Conservation (phyloP, 2,797 vertebrate genomes). For the Glossophaga mutica region DNA sequence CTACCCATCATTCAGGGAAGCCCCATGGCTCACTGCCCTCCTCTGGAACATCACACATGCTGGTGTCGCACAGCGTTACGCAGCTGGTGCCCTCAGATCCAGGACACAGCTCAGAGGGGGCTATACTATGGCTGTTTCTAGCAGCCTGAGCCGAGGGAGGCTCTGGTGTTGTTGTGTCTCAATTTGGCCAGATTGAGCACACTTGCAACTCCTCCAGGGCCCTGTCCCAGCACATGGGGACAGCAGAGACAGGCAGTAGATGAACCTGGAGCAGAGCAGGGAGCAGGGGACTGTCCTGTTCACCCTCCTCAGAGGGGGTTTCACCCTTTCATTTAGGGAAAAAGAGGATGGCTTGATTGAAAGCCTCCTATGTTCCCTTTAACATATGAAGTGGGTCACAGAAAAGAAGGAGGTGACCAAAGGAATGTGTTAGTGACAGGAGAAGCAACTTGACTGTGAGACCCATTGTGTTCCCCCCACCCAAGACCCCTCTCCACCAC, state of each 20-base stretch:
- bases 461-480: too few species aligned
- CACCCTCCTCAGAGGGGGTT: not conserved
- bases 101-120: not conserved
- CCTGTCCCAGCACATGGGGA: not conserved
- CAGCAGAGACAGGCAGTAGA: not conserved
- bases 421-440: too few species aligned
- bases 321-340: too few species aligned
- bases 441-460: not conserved
- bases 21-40: not conserved
- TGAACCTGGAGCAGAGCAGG: not conserved
- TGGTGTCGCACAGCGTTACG: not conserved
- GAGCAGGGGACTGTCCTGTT: not conserved
- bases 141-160: not conserved
- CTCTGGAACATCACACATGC: not conserved
- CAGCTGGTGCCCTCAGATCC: not conserved
- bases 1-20: not conserved
- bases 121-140: fast-evolving
- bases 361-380: too few species aligned
- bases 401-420: too few species aligned
- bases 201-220: not conserved
- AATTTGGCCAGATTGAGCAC: not conserved
- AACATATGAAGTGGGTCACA: too few species aligned
- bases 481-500: too few species aligned
- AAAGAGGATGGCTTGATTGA: too few species aligned
- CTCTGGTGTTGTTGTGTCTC: not conserved